These are phyloP conservation scores for Anastrepha ludens DNA, from an alignment of 1,140 invertebrate species.

Conservation along the genomic window DNA sequence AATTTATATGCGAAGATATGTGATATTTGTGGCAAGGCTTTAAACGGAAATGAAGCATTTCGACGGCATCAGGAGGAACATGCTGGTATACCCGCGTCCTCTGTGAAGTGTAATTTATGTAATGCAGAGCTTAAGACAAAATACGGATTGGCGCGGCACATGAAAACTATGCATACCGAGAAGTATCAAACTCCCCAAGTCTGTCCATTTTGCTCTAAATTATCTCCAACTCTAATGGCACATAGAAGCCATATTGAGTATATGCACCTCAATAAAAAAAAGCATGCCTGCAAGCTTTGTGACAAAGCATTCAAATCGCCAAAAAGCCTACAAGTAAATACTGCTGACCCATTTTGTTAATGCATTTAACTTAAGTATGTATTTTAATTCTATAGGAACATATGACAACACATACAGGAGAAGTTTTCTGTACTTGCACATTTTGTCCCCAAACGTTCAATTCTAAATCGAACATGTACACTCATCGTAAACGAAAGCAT, in stretches of 20 bases:
- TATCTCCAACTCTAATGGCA: slow-evolving; percentile 65
- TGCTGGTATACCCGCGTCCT: slow-evolving; percentile 56
- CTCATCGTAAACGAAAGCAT: slow-evolving; percentile 70
- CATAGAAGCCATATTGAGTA: slow-evolving; percentile 67
- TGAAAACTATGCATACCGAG: slow-evolving; percentile 67
- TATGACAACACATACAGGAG: slow-evolving; percentile 70
- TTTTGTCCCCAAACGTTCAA: slow-evolving; percentile 71
- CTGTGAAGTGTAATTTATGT: slow-evolving; percentile 65
- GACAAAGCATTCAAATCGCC: slow-evolving; percentile 69
- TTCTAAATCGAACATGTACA: slow-evolving; percentile 71
- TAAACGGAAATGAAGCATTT: slow-evolving; percentile 63
- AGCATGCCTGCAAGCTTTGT: slow-evolving; percentile 66
- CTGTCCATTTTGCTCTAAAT: slow-evolving; percentile 65
- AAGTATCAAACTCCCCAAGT: slow-evolving; percentile 65
- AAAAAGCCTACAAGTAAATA: slow-evolving; percentile 61
- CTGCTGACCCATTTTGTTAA: not conserved
- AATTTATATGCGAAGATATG: slow-evolving; percentile 69
- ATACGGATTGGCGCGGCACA: slow-evolving; percentile 66
- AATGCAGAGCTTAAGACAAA: slow-evolving; percentile 66
- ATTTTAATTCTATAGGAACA: slow-evolving; percentile 65
- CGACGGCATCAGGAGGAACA: slow-evolving; percentile 65
- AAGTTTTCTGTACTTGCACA: slow-evolving; percentile 69
- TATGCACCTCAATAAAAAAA: slow-evolving; percentile 64
- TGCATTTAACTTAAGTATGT: not conserved
- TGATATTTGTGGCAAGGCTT: slow-evolving; percentile 69